Evolutionary conservation across 2,888 invertebrate species (phyloP), one percentile per base, ranked within the genome.

Genomic region (Aplocera efformata): DNA sequence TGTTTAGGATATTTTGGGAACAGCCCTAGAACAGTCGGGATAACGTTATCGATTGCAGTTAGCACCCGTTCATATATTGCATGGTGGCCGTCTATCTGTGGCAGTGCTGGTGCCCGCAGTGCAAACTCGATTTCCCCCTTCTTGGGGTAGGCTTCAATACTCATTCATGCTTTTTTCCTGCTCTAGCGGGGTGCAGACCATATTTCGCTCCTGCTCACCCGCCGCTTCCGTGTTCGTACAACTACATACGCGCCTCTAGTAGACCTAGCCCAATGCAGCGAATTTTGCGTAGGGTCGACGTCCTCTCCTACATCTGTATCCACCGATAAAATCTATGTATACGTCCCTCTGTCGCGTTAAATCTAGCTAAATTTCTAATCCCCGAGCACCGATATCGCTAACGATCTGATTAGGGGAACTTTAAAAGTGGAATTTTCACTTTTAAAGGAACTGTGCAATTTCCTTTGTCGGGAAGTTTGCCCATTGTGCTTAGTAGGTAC

Each of bases 261-360:
- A 83, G 82, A 84, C 86, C 88, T 89, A 88, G 85, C 84, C 81
- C 88, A 89, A 88, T 88, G 89, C 88, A 86, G 86, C 72, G 84
- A 88, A 88, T 88, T 89, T 89, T 88, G 88, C 86, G 89, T 89
- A 84, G 81, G 89, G 82, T 89, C 88, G 73, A 77, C 75, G 88
- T 79, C 82, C 88, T 80, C 72, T 55, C 58, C 57, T 70, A 76
- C 62, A 72, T 70, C 72, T 70, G 65, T 72, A 72, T 56, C 58
- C 36, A 49, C 56, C 60, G 53, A 64, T 49, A 42, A 55, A 48
- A 52, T 50, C 46, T 53, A 54, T 52, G 47, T 51, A 45, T 45
- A 57, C 56, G 50, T 50, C 42, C 54, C 54, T 50, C 43, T 57
- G 62, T 63, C 48, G 56, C 61, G 60, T 65, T 71, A 64, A 67